Evolutionary conservation across 2,113 vertebrate genomes (phyloP), one percentile per base, ranked within the genome.

Genomic region (Salvelinus sp.): DNA sequence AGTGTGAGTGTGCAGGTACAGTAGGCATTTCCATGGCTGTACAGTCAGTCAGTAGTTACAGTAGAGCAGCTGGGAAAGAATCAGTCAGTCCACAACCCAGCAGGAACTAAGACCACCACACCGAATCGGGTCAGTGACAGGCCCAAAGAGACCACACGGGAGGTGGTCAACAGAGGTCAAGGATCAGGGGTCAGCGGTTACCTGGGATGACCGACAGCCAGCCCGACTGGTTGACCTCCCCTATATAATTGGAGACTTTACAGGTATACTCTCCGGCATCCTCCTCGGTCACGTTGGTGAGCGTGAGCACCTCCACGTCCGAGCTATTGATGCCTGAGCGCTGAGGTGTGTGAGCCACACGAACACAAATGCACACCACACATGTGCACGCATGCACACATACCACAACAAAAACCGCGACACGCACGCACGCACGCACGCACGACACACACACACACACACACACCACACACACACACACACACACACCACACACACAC

Each of bases 211-310:
- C 96, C 82, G 94, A 96, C 91, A 99, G 97, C 97, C 97, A 99
- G 93, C 96, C 97, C 88, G 97, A 98, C 94, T 99, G 96, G 94
- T 92, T 97, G 94, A 93, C 97, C 91, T 97, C 94, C 90, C 97
- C 98, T 95, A 99, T 97, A 96, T 99, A 99, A 98, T 98, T 99
- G 97, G 98, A 99, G 95, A 97, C 97, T 94, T 97, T 96, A 97
- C 98, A 99, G 91, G 94, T 96, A 95, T 99, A 99, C 88, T 99
- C 95, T 86, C 98, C 98, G 88, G 96, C 96, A 72, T 99, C 97
- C 70, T 93, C 95, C 94, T 96, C 94, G 73, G 98, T 97, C 93
- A 99, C 96, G 92, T 98, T 99, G 95, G 88, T 93, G 90, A 99
- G 95, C 91, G 94, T 96, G 94, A 99, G 97, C 92, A 97, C 93